Percentiles rank a stretch among this genome's conserved stretches.
Evolutionary conservation across 2,888 invertebrate species (phyloP).

Genomic region (Deladenus siricidicola): DNA sequence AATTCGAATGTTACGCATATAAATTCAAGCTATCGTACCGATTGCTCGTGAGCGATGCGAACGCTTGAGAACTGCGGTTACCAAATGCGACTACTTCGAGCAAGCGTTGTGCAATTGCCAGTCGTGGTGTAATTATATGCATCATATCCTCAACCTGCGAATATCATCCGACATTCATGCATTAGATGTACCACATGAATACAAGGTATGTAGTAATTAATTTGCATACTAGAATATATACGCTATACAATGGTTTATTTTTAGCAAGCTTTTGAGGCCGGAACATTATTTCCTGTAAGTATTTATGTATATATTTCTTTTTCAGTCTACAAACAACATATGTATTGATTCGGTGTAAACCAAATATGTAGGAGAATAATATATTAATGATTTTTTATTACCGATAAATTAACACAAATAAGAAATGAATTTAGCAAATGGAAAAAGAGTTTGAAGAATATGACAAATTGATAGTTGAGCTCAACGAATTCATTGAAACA

Average conservation of each 20-base stretch:
- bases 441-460: constrained; percentile 42
- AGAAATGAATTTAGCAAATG: constrained; percentile 26
- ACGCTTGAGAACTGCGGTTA: constrained; percentile 58
- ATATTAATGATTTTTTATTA: too few relatives aligned
- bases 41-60: constrained; percentile 10
- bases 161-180: constrained; percentile 71
- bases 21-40: constrained; percentile 4
- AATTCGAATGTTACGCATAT: neutral
- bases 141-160: constrained; percentile 65
- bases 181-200: constrained; percentile 70
- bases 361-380: too few relatives aligned
- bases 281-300: constrained; percentile 27
- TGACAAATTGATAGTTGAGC: constrained; percentile 24
- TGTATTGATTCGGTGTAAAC: too few relatives aligned
- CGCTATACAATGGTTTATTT: constrained; percentile 10
- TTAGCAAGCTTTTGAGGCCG: constrained; percentile 22
- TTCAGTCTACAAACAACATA: too few relatives aligned
- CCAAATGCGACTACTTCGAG: constrained; percentile 41
- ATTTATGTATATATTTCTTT: neutral
- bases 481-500: constrained; percentile 26
- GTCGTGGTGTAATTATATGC: constrained; percentile 66
- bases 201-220: constrained; percentile 53
- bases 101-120: constrained; percentile 67
- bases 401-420: constrained; percentile 1
- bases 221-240: neutral